phyloP scores from a whole-genome alignment of 2,113 vertebrate genomes.

The Ariopsis seemanni region DNA sequence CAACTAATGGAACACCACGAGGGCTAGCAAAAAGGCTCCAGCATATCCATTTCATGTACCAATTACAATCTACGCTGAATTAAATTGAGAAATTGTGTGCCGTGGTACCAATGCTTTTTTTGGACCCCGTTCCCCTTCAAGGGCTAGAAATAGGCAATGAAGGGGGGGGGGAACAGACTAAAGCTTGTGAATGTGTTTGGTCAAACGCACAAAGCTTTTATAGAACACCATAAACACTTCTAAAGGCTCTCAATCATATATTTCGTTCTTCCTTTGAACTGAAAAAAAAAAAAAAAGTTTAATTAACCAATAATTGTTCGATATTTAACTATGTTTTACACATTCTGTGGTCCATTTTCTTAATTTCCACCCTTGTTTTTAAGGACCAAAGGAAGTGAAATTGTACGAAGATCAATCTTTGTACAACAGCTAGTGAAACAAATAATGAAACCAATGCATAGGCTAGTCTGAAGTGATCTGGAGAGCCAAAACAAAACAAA shows the following conservation, averaged over 20 bases:
- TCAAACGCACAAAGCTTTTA: constrained; percentile 55
- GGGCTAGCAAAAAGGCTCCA: constrained; percentile 9
- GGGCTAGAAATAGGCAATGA: constrained; percentile 14
- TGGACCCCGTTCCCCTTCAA: constrained; percentile 26
- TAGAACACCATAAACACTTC: constrained; percentile 45
- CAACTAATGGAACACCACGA: background rate
- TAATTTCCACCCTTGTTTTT: constrained; percentile 15
- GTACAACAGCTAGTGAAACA: constrained; percentile 28
- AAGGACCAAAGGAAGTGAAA: constrained; percentile 26
- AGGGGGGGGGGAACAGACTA: constrained; percentile 31
- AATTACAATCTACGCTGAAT: background rate
- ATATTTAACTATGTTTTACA: constrained; percentile 4
- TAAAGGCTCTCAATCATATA: constrained; percentile 36
- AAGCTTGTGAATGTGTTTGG: constrained; percentile 52
- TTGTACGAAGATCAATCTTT: constrained; percentile 33
- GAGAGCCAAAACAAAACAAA: constrained; percentile 14
- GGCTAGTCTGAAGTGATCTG: constrained; percentile 44
- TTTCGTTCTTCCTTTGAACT: constrained; percentile 27
- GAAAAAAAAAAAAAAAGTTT: constrained; percentile 1
- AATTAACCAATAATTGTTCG: background rate
- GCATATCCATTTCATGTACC: background rate
- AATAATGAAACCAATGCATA: constrained; percentile 47
- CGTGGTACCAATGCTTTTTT: constrained; percentile 3
- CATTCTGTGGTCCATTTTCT: constrained; percentile 18
- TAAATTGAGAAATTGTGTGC: background rate